Conservation (phyloP, 2,797 vertebrate genomes). For the Pseudochirops cupreus region DNA sequence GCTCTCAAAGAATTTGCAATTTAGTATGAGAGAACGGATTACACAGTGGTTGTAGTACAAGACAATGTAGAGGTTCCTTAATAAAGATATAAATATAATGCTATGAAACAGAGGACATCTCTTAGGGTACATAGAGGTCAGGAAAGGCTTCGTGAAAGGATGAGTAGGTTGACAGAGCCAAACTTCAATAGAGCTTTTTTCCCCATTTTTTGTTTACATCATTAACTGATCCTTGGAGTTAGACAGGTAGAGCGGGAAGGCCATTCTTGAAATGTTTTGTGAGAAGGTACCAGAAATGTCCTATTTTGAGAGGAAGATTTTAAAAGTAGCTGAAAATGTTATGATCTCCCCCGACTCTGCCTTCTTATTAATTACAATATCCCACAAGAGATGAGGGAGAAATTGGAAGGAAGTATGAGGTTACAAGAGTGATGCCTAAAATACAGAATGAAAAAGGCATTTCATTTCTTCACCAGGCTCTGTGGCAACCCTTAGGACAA, state of each 20-base stretch:
- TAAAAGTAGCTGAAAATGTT: not conserved
- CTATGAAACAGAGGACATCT: not conserved
- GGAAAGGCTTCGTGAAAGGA: not conserved
- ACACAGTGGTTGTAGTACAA: not conserved
- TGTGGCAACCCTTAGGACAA: not conserved
- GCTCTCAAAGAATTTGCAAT: not conserved
- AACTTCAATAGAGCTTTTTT: too few species aligned
- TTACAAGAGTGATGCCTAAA: not conserved
- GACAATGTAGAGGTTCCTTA: not conserved
- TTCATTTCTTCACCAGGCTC: not conserved
- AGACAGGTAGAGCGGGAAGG: not conserved
- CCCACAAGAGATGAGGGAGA: not conserved
- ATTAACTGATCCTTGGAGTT: not conserved
- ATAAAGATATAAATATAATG: not conserved
- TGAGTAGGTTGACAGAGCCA: not conserved
- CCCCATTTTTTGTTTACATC: too few species aligned
- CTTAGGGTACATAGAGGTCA: not conserved
- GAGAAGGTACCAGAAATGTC: not conserved
- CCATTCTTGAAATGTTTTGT: not conserved
- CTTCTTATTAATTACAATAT: not conserved
- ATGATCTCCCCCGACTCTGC: not conserved
- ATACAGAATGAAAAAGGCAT: not conserved
- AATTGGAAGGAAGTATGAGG: not conserved
- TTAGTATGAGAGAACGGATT: not conserved
- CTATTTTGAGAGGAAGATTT: not conserved